These are phyloP conservation scores for Drosophila neocordata DNA, from an alignment of 1,140 invertebrate genomes.

Conservation along the genomic window DNA sequence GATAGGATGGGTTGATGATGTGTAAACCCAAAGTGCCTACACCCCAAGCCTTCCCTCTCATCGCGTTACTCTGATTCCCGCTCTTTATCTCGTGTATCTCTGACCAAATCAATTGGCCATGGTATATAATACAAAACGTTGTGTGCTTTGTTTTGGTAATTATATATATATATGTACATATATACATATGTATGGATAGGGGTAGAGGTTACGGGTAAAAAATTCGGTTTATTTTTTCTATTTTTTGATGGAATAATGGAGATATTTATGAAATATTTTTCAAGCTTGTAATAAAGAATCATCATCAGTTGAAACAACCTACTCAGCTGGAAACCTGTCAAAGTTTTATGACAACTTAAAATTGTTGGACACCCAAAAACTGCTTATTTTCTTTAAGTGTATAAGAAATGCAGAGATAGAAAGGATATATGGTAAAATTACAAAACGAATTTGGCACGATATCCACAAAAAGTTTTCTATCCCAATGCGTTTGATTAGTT, in stretches of 20 bases:
- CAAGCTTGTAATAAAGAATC: conserved; percentile 5
- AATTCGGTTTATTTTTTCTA: conserved; percentile 13
- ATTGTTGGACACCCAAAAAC: no score
- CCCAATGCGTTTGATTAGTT: background rate
- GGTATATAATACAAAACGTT: conserved; percentile 45
- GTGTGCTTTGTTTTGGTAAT: conserved; percentile 51
- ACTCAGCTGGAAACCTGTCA: no score
- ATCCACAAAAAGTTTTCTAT: background rate
- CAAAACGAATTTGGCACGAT: background rate
- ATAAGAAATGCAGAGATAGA: background rate
- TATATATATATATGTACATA: no score
- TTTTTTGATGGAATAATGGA: conserved; percentile 40
- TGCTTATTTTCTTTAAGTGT: background rate
- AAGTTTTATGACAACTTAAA: no score
- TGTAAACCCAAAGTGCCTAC: background rate
- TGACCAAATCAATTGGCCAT: conserved; percentile 56
- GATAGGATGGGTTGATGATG: conserved; percentile 11
- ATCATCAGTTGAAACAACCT: background rate
- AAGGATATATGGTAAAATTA: background rate
- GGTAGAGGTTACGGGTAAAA: conserved; percentile 28
- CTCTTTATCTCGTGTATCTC: conserved; percentile 29
- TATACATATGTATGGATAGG: no score
- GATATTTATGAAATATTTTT: conserved; percentile 35
- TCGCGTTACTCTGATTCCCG: background rate
- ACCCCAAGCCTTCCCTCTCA: background rate